A percentile compares a stretch with the other conserved stretches of the same genome.
Evolutionary conservation across 2,113 vertebrate genomes (phyloP).

Genomic region (Microtus ochrogaster): DNA sequence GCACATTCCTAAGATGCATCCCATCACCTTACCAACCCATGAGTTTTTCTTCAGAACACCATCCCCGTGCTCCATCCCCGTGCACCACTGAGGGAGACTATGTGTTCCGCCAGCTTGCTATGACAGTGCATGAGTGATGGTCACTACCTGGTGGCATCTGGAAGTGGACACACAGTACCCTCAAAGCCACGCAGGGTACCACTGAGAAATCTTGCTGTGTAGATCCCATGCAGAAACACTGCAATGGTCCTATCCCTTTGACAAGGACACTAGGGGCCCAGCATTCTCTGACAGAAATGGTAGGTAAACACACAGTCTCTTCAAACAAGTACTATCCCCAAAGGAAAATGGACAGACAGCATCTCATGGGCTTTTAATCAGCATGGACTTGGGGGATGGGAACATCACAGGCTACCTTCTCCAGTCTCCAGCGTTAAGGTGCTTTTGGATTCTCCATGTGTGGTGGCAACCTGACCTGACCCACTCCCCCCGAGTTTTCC

Average conservation of each 20-base stretch:
- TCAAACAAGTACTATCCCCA: not conserved
- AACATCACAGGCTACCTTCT: not conserved
- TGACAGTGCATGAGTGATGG: not conserved
- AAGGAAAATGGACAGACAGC: too few relatives aligned
- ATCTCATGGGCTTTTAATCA: not conserved
- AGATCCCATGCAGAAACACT: too few relatives aligned
- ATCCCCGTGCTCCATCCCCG: too few relatives aligned
- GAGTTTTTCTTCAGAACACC: not conserved
- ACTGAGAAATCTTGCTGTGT: not conserved
- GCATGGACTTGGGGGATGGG: not conserved
- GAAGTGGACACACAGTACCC: not conserved
- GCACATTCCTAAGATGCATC: not conserved
- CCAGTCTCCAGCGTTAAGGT: not conserved
- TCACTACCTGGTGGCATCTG: not conserved
- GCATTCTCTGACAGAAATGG: not conserved
- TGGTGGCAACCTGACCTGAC: not conserved
- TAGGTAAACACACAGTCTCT: not conserved
- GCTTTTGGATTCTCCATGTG: not conserved
- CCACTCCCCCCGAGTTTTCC: not conserved
- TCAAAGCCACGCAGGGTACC: not conserved
- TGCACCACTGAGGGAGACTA: not conserved
- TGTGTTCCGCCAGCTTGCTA: not conserved
- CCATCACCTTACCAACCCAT: not conserved
- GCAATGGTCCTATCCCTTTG: not conserved
- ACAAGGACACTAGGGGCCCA: not conserved